Evolutionary conservation across 2,113 vertebrate genomes (phyloP), one percentile per base, ranked within the genome.

Genomic region (Proterorhinus semilunaris): DNA sequence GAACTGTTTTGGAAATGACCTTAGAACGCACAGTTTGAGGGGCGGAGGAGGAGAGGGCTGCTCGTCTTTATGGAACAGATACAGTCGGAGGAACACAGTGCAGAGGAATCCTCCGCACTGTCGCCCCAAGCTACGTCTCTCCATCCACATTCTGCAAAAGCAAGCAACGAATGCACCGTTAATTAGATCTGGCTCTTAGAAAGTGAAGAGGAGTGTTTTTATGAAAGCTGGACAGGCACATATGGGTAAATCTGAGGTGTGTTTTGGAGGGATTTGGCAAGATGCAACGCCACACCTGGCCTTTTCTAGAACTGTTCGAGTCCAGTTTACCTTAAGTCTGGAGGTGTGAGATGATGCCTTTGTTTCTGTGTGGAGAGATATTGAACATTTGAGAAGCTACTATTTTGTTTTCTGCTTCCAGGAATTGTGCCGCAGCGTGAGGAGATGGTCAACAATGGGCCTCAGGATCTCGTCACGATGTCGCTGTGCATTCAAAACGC

Each of bases 81-180:
- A 36, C 57, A 57, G 72, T 46, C 13, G 57, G 62, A 59, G 61
- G 66, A 76, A 62, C 10, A 84, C 79, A 86, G 76, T 78, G 63
- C 72, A 69, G 64, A 43, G 45, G 80, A 83, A 88, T 87, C 83
- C 78, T 81, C 70, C 3, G 50, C 75, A 81, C 74, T n/a, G 59
- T 64, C 42, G 62, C 80, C 65, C 17, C 66, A 47, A 52, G 83
- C 85, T 57, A n/a, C 69, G 47, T 58, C 74, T 79, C 66, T 83
- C 68, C 53, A 45, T 70, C 76, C 76, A 74, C 72, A 52, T 71
- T 57, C 50, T 69, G 49, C 49, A 49, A 53, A 49, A 2, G 48
- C 6, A 65, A 62, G 50, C 48, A 46, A 49, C 58, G 67, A 45
- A 43, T 1, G 27, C n/a, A 27, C 61, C 59, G 80, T 81, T 67